Base-by-base conservation (phyloP, 2,797 vertebrate species). In the Lycodopsis pacificus region DNA sequence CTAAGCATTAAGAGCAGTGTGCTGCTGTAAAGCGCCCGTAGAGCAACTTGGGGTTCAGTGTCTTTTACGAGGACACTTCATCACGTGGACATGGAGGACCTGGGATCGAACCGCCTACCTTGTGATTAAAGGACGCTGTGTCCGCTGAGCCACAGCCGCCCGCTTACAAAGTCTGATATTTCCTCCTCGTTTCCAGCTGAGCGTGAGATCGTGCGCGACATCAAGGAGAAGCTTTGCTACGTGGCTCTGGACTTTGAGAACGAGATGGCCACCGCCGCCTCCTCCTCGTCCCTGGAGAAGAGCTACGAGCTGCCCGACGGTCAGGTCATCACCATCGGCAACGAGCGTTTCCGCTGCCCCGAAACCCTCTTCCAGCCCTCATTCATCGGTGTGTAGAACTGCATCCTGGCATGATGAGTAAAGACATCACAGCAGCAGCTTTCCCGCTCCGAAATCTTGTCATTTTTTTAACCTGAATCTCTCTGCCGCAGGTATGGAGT, bases 281-380 rank as follows among this genome's bases (percentile, higher is more conserved):
- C 94, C 58, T 95, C 94, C 66, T 95, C 94, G 68, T 94, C 94
- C 9, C 87, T 95, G 89, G 94, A 95, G 90, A 95, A 95, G 91
- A 94, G 93, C 92, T 95, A 95, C 0, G 97, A 98, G 93, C 93
- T 98, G 34, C 97, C 97, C 0, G 97, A 98, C 0, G 97, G 97
- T 19, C 97, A 98, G 91, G 97, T 98, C 90, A 98, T 98, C 95
- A 98, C 97, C 89, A 98, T 98, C 0, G 97, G 97, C 86, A 98
- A 98, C 0, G 97, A 98, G 89, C 96, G 97, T 51, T 98, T 98
- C 96, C 97, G 97, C 79, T 97, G 97, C 89, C 97, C 97, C 0
- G 97, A 97, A 93, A 96, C 97, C 27, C 96, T 97, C 76, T 97
- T 97, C 95, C 97, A 97, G 92, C 97, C 97, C 4, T 97, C 96